Conservation (phyloP, 2,113 vertebrate species). For the Antigone vipio region DNA sequence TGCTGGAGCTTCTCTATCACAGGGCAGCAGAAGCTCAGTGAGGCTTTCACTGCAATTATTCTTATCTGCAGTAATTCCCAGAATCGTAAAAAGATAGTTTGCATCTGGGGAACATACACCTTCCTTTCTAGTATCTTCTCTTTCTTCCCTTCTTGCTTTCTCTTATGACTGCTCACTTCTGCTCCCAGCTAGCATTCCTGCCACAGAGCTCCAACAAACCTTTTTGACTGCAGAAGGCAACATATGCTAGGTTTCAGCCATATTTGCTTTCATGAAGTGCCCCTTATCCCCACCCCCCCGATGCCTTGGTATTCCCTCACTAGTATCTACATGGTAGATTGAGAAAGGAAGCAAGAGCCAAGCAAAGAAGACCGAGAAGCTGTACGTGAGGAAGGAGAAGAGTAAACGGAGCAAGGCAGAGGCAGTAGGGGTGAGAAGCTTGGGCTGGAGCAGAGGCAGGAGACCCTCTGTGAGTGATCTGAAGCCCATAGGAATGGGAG, state of each 20-base stretch:
- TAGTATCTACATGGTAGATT: background rate
- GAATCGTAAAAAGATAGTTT: background rate
- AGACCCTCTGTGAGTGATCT: accelerated
- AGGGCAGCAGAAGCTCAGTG: background rate
- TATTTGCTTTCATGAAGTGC: background rate
- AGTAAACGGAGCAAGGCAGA: background rate
- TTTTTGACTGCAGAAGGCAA: background rate
- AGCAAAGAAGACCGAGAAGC: background rate
- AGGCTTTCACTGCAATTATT: background rate
- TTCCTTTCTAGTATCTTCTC: background rate
- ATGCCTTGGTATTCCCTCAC: background rate
- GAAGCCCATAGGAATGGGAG: background rate
- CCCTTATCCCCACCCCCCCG: background rate
- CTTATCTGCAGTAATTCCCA: background rate
- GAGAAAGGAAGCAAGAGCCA: background rate
- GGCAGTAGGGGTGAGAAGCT: background rate
- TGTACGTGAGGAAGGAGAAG: background rate
- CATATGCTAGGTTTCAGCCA: background rate
- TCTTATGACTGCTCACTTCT: background rate
- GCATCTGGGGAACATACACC: background rate
- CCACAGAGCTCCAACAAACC: background rate
- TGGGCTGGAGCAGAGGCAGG: background rate
- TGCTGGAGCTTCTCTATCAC: background rate
- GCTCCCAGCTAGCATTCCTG: background rate
- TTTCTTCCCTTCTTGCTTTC: background rate